phyloP scores from a whole-genome alignment of 1,140 invertebrate species.

The Campodea augens region DNA sequence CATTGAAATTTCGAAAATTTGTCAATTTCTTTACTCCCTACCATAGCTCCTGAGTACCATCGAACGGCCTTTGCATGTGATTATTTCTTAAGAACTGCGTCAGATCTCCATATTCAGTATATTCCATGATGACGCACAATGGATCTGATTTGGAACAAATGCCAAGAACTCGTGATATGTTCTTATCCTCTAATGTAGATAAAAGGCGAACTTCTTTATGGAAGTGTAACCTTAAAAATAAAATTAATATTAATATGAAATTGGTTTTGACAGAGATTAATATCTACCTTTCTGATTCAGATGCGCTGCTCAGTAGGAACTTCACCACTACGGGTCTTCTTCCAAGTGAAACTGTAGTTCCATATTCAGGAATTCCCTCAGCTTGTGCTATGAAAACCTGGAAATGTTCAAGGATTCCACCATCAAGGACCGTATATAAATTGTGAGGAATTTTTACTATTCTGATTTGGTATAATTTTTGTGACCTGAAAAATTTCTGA shows the following conservation, averaged over 20 bases:
- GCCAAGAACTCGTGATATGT: conserved; percentile 70
- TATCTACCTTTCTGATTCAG: conserved; percentile 64
- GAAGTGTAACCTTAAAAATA: conserved; percentile 51
- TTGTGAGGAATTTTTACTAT: too few relatives aligned
- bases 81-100: conserved; percentile 67
- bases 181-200: conserved; percentile 62
- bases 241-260: too few relatives aligned
- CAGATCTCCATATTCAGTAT: conserved; percentile 74
- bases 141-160: conserved; percentile 65
- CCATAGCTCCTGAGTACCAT: too few relatives aligned
- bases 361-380: conserved; percentile 57
- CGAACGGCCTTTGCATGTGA: background rate
- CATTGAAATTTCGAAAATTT: too few relatives aligned
- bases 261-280: too few relatives aligned
- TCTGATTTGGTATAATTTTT: too few relatives aligned
- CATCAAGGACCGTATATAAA: too few relatives aligned
- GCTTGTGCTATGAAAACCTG: conserved; percentile 70
- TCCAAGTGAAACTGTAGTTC: conserved; percentile 39
- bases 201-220: conserved; percentile 72
- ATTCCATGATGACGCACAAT: conserved; percentile 72
- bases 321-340: conserved; percentile 70
- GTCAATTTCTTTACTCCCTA: too few relatives aligned
- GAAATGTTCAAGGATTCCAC: too few relatives aligned
- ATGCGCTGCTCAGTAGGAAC: conserved; percentile 58
- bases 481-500: too few relatives aligned